Conservation (phyloP, 2,888 invertebrate species). For the Chironomus tentans region DNA sequence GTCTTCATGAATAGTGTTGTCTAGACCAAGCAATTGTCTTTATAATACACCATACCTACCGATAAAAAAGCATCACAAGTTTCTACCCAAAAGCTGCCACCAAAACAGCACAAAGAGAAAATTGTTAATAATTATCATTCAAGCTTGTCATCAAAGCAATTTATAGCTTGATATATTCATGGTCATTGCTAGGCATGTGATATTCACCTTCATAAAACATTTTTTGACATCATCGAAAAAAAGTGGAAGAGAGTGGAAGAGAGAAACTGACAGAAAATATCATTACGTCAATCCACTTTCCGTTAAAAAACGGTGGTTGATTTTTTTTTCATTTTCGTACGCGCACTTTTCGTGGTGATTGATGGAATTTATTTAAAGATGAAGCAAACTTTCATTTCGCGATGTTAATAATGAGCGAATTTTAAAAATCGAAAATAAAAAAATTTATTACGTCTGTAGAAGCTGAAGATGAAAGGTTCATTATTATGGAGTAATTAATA, state of each 20-base stretch:
- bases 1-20: no score
- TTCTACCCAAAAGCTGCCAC: background rate
- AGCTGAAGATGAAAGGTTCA: no score
- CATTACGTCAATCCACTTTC: background rate
- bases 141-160: background rate
- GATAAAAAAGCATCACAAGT: background rate
- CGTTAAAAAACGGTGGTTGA: background rate
- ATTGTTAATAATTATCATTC: background rate
- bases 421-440: background rate
- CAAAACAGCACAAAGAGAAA: background rate
- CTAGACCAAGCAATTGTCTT: no score
- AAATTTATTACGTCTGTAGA: background rate
- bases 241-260: background rate
- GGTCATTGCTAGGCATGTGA: background rate
- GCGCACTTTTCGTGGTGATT: slow-evolving; percentile 3
- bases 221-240: background rate
- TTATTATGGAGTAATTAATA: no score
- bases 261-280: no score
- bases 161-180: background rate
- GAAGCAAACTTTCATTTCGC: background rate
- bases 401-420: background rate
- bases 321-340: background rate
- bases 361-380: background rate
- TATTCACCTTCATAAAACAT: background rate
- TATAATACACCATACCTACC: no score